Evolutionary conservation across 1,140 invertebrate genomes (phyloP).

Genomic region (Penaeus japonicus): DNA sequence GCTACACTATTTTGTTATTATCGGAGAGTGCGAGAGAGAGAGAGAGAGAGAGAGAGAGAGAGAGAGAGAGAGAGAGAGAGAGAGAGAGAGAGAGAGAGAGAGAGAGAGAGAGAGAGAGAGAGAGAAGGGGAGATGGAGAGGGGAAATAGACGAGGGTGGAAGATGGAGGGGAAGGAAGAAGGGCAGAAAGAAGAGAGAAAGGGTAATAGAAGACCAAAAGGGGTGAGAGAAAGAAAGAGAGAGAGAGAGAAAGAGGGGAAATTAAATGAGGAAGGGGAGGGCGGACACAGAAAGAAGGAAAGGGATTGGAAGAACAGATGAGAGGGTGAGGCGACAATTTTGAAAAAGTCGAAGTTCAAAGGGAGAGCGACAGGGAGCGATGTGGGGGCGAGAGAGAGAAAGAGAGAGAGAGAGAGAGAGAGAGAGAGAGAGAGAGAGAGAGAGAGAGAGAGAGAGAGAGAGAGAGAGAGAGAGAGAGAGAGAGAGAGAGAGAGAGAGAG

Average conservation of each 20-base stretch:
- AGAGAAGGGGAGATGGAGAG: neutral
- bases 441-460: no score
- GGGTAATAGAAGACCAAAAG: neutral
- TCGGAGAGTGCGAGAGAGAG: neutral
- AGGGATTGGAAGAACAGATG: neutral
- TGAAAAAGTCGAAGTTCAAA: neutral
- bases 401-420: no score
- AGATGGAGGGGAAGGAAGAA: neutral
- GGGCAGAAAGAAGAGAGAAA: neutral
- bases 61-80: neutral
- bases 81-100: neutral
- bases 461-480: no score
- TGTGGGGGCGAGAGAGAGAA: neutral
- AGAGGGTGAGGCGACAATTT: neutral
- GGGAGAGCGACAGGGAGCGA: no score
- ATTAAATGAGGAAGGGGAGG: neutral
- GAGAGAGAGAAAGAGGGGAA: conserved; percentile 2
- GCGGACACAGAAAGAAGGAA: neutral
- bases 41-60: neutral
- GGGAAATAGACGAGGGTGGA: neutral
- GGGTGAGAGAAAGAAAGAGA: neutral
- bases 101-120: neutral
- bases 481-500: no score
- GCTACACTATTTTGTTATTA: neutral
- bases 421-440: no score